Evolutionary conservation across 2,888 invertebrate species (phyloP).

Genomic region (Aspidiotus destructor): DNA sequence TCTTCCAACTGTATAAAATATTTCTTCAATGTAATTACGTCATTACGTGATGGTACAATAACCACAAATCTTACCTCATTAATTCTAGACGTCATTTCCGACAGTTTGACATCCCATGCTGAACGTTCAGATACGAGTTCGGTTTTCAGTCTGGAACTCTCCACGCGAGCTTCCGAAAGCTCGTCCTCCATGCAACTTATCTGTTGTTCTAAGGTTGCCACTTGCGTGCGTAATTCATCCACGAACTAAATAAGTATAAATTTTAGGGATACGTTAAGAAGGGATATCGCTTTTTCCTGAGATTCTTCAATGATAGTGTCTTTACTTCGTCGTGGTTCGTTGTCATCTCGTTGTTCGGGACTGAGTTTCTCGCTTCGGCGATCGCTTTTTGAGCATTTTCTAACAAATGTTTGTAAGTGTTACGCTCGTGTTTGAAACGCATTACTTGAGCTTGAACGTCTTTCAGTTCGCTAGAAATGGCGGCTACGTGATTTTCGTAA

Average conservation of each 20-base stretch:
- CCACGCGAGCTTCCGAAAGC: slow-evolving; percentile 69
- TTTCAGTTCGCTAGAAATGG: slow-evolving; percentile 71
- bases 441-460: slow-evolving; percentile 65
- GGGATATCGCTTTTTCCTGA: neutral
- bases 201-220: slow-evolving; percentile 69
- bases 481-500: slow-evolving; percentile 72
- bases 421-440: slow-evolving; percentile 75
- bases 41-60: neutral
- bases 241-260: neutral
- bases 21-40: neutral
- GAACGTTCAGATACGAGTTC: slow-evolving; percentile 83
- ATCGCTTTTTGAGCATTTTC: slow-evolving; percentile 12
- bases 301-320: neutral
- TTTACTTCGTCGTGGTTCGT: slow-evolving; percentile 18
- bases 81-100: slow-evolving; percentile 78
- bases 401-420: slow-evolving; percentile 80
- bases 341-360: slow-evolving; percentile 6
- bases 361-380: slow-evolving; percentile 5
- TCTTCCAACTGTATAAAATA: slow-evolving; percentile 61
- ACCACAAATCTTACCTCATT: slow-evolving; percentile 60
- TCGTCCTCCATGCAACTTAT: slow-evolving; percentile 79
- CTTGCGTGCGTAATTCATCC: slow-evolving; percentile 12
- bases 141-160: slow-evolving; percentile 73
- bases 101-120: slow-evolving; percentile 71
- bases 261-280: neutral